Evolutionary conservation across 2,113 vertebrate genomes (phyloP), one percentile per base, ranked within the genome.

Genomic region (Microcebus murinus): DNA sequence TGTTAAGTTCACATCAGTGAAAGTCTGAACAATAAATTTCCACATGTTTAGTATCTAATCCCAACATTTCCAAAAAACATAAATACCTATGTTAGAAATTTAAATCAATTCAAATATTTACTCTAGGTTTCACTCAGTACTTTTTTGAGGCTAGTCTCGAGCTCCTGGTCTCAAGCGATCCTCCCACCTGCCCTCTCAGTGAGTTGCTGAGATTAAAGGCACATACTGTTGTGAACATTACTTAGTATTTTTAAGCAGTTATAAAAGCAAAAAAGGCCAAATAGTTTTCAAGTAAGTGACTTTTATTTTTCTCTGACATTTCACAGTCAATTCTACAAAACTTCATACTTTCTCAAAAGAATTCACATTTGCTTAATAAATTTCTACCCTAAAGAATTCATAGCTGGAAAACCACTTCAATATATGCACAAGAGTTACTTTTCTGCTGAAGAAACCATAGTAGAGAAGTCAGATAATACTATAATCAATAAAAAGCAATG

Each of bases 271-370:
- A 95, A 90, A 90, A 90, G 80, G 9, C 20, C 96, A 93, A 77
- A 94, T 57, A 61, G 20, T 95, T 98, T 96, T 98, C 96, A 98
- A 98, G 98, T 98, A 97, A 86, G 87, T 96, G 93, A 97, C 70
- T 98, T 98, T 98, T 98, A 98, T 98, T 98, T 98, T 63, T 97
- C 50, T 97, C 98, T 98, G 55, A 92, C 96, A 94, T 98, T 98
- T 99, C 98, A 98, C 98, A 98, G 98, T 98, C 97, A 97, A 65
- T 94, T 98, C 98, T 98, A 96, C 91, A 97, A 98, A 98, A 98
- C 98, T 98, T 98, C 98, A 98, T 84, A 96, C 92, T 90, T 97
- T 96, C 93, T 96, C 84, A 96, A 98, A 98, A 98, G 98, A 98
- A 90, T 96, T 98, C 97, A 97, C 95, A 96, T 98, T 98, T 96